phyloP scores from a whole-genome alignment of 2,797 vertebrate species.

The Tarsius wallacei region DNA sequence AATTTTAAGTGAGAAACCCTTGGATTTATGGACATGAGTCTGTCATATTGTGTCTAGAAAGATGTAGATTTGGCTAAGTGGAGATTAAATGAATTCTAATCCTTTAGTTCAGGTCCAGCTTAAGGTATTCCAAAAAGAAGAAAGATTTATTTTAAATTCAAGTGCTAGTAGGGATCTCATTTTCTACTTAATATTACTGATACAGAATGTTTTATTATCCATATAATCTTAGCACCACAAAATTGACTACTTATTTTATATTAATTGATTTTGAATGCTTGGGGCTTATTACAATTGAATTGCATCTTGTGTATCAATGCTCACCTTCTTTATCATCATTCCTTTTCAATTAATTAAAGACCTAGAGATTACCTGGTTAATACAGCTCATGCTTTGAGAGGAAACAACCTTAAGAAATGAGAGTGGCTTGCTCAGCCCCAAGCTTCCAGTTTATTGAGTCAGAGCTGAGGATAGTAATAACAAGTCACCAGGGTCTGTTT shows the following conservation, averaged over 20 bases:
- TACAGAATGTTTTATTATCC: background rate
- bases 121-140: background rate
- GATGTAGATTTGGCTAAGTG: background rate
- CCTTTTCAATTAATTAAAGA: background rate
- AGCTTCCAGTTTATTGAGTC: background rate
- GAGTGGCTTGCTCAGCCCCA: rapidly evolving
- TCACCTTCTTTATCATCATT: background rate
- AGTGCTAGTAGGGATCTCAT: background rate
- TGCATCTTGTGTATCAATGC: background rate
- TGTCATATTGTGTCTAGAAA: background rate
- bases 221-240: background rate
- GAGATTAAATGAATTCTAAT: background rate
- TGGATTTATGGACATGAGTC: background rate
- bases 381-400: background rate
- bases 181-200: background rate
- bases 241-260: background rate
- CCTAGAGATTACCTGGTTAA: background rate
- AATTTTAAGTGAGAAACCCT: slow-evolving; percentile 23
- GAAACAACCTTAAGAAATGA: background rate
- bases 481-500: background rate
- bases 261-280: slow-evolving; percentile 56
- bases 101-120: background rate
- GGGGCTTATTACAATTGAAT: background rate
- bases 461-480: background rate
- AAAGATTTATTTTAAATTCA: slow-evolving; percentile 15